Base-by-base conservation (phyloP, 2,888 invertebrate genomes). In the Amblyjoppa proteus region DNA sequence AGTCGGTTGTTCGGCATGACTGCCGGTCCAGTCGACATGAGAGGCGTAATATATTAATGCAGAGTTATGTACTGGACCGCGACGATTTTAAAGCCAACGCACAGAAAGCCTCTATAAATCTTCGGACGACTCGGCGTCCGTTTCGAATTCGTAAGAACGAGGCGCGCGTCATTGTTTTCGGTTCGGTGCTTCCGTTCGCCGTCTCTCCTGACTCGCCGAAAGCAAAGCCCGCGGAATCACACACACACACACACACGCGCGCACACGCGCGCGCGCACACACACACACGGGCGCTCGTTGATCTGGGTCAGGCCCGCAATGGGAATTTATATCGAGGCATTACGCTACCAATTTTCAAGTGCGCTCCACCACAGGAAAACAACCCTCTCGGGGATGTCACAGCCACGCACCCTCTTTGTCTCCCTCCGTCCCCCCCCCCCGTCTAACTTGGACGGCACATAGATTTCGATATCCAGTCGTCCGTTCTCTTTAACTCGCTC, bases 241-340 rank as follows among this genome's bases (percentile, higher is more conserved):
- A 38, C 7, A 28, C 38, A 20, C 20, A 16, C 75, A 28, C 70
- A 68, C 49, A 7, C 20, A 38, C 7, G n/a, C 38, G 0, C 20
- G 11, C 75, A 28, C 70, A 68, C 49, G 1, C 28, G 66, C 34
- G 77, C 71, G 20, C 20, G 16, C 20, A 38, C 7, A 28, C 38
- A 28, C 38, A 16, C 75, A 28, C 70, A 68, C 49, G 3, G 2
- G 64, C 34, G 77, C 71, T 71, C 66, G 58, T 77, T 71, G 53
- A 73, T 82, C 82, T 53, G 71, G 77, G 77, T 77, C 71, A 77
- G 56, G 61, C 16, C 34, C 56, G 49, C 82, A 61, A 77, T 71
- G 71, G 64, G 71, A 82, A 77, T 82, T 82, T 82, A 77, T 82
- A 80, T 76, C 70, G 84, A 82, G 82, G 66, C 51, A 58, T 58